These are phyloP conservation scores for Enhydra lutris DNA, from an alignment of 2,113 vertebrate species.

Conservation along the genomic window DNA sequence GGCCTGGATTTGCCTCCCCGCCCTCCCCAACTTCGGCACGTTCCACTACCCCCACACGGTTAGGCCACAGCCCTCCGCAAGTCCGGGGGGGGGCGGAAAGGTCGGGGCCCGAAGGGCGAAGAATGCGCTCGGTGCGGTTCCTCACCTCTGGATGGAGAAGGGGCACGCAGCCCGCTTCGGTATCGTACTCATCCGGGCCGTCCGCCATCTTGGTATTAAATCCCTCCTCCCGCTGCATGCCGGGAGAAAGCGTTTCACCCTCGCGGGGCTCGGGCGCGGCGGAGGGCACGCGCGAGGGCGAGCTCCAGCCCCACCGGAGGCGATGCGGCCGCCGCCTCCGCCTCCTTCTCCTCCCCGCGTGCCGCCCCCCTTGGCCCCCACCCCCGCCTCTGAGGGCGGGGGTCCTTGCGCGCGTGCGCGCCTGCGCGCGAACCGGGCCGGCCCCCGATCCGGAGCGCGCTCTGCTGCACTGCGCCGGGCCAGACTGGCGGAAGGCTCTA, in stretches of 20 bases:
- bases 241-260: slow-evolving; percentile 84
- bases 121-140: neutral
- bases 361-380: slow-evolving; percentile 22
- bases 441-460: neutral
- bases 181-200: slow-evolving; percentile 95
- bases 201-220: slow-evolving; percentile 96
- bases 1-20: slow-evolving; percentile 50
- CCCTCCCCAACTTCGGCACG: slow-evolving; percentile 8
- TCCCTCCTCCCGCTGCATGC: slow-evolving; percentile 91
- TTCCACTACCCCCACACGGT: neutral
- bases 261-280: slow-evolving; percentile 47
- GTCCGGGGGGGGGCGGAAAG: neutral
- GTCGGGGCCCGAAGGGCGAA: neutral
- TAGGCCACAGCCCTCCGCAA: neutral
- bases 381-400: neutral
- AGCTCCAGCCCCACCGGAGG: slow-evolving; percentile 12
- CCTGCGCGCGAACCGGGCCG: neutral
- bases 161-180: slow-evolving; percentile 95
- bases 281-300: slow-evolving; percentile 36
- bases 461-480: slow-evolving; percentile 57
- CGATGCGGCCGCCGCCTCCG: neutral
- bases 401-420: neutral
- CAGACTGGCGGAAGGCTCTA: neutral
- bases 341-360: neutral
- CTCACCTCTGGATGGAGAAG: slow-evolving; percentile 96